Base-by-base conservation (phyloP, 2,113 vertebrate species). In the Bostrychus sinensis region DNA sequence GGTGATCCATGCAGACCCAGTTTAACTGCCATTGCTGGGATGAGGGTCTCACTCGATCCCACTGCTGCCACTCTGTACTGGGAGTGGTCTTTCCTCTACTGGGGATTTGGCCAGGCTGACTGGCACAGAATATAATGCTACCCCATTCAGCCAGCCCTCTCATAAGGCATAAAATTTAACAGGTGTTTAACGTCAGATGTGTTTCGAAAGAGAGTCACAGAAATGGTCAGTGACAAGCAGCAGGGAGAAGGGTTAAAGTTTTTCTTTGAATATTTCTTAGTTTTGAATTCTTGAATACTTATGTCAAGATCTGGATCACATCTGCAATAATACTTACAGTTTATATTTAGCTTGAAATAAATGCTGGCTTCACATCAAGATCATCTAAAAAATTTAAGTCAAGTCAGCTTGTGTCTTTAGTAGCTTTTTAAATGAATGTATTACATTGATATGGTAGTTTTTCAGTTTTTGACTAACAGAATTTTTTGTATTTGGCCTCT, bases 151-250 rank as follows among this genome's bases (percentile, higher is more conserved):
- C 74, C 76, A 50, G 71, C 81, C 80, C 82, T 82, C 83, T 88
- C 77, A 73, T 75, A 77, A 77, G 58, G 79, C 85, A 84, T 89
- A 90, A 90, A 90, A 86, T 85, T 88, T 88, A 90, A 89, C 88
- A 90, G 88, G 88, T 90, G 88, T 90, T 89, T 80, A 89, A 88
- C 62, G 88, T 90, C 88, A 86, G 67, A 80, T 85, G 71, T 45
- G 79, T 70, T 90, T 88, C 66, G 73, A 60, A 42, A 7, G 60
- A 75, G 69, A 77, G 66, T 66, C 68, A 17, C 13, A 73, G 77
- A 86, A 89, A 89, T 86, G 60, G 41, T 43, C 69, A 56, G 64
- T 30, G 89, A 88, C 85, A 84, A 85, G 84, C 82, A 45, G 82
- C 67, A 25, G 78, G 75, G 82, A 72, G 78, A 64, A 66, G 78